Evolutionary conservation across 2,888 invertebrate species (phyloP).

Genomic region (Cylindroiulus punctatus): DNA sequence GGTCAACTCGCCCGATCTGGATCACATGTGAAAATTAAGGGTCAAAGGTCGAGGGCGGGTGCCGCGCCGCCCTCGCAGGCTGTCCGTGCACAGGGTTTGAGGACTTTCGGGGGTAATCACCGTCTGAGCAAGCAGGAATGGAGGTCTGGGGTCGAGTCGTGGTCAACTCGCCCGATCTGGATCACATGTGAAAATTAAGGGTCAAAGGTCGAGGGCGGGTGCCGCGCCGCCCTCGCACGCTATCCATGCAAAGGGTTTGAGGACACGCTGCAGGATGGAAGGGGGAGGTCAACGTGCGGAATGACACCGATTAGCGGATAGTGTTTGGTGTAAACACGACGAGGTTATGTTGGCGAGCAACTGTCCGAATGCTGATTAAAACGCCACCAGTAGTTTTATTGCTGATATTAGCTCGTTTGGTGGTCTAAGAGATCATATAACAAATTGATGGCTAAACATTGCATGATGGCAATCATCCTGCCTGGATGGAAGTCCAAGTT

Average conservation of each 20-base stretch:
- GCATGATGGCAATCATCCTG: background rate
- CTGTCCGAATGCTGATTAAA: background rate
- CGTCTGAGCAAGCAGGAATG: background rate
- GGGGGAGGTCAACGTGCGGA: background rate
- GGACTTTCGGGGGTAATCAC: background rate
- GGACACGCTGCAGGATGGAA: background rate
- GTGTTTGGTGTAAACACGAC: background rate
- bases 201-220: background rate
- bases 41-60: background rate
- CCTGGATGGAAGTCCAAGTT: background rate
- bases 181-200: background rate
- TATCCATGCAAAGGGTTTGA: background rate
- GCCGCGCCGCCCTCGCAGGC: background rate
- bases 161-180: conserved; percentile 5
- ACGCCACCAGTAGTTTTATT: background rate
- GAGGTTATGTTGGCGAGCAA: background rate
- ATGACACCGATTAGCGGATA: background rate
- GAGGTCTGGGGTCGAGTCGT: background rate
- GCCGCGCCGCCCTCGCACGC: background rate
- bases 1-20: conserved; percentile 5
- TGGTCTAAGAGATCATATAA: background rate
- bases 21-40: background rate
- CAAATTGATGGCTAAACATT: background rate
- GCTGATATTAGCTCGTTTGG: background rate
- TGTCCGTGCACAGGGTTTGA: background rate